These are phyloP conservation scores for Phymanthus crucifer DNA, from an alignment of 92 coral and sea anemone genomes.

Conservation along the genomic window DNA sequence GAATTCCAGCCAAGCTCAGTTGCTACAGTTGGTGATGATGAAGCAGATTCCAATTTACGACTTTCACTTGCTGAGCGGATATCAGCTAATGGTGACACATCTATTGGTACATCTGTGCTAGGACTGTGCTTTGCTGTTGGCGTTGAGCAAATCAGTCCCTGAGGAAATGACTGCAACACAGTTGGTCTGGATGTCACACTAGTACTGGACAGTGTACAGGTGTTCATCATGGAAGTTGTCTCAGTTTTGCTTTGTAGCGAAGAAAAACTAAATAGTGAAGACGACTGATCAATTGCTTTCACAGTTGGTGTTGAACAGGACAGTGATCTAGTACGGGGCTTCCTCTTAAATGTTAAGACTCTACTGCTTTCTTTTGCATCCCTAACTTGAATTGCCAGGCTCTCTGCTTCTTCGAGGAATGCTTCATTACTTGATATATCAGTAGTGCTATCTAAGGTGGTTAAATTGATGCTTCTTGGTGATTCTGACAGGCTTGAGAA, in stretches of 20 bases:
- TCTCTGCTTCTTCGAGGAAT: conserved; percentile 58
- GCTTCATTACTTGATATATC: conserved; percentile 40
- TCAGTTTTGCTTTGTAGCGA: conserved; percentile 39
- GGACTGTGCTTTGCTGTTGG: background rate
- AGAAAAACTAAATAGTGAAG: conserved; percentile 60
- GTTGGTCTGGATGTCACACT: conserved; percentile 30
- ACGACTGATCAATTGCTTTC: conserved; percentile 39
- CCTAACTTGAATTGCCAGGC: conserved; percentile 54
- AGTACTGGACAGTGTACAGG: conserved; percentile 24
- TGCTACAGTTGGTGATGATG: background rate
- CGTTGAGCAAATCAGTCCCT: conserved; percentile 35
- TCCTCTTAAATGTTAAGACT: conserved; percentile 60
- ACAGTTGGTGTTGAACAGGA: conserved; percentile 51
- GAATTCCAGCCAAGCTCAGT: background rate
- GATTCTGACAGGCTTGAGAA: conserved; percentile 60
- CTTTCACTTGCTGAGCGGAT: background rate
- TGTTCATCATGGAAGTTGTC: conserved; percentile 43
- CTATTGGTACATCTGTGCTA: background rate
- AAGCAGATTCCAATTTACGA: background rate
- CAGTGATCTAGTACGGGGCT: conserved; percentile 31
- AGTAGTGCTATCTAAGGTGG: conserved; percentile 13
- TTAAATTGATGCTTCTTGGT: conserved; percentile 25
- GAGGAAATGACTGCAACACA: conserved; percentile 20
- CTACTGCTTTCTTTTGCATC: conserved; percentile 60
- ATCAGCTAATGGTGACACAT: background rate